Conservation (phyloP, 2,797 vertebrate genomes). For the Meda fulgida region DNA sequence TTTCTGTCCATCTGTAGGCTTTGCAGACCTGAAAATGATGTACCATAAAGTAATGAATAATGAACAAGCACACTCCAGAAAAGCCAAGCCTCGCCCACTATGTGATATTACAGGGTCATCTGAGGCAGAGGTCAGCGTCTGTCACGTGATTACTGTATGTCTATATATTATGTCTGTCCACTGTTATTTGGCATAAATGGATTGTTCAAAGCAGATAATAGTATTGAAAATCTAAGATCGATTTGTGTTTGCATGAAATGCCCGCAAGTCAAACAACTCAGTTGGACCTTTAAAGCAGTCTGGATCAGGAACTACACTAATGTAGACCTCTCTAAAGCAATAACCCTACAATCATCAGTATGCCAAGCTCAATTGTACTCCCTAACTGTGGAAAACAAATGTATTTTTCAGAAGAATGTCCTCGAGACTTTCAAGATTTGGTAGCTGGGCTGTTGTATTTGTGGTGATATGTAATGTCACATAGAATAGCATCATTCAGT, state of each 20-base stretch:
- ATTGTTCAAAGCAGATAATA: conserved; percentile 21
- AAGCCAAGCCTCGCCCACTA: conserved; percentile 67
- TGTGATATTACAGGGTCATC: conserved; percentile 47
- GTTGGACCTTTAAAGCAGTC: conserved; percentile 17
- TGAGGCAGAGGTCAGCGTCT: conserved; percentile 42
- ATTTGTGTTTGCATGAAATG: conserved; percentile 54
- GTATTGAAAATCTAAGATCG: conserved; percentile 12
- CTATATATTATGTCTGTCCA: conserved; percentile 47
- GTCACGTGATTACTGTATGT: conserved; percentile 48
- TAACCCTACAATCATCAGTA: conserved; percentile 51
- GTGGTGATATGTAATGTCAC: conserved; percentile 36
- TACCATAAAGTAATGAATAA: conserved; percentile 22
- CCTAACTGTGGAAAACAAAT: conserved; percentile 13
- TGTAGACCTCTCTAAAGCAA: conserved; percentile 52
- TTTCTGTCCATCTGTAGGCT: neutral
- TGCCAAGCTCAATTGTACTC: conserved; percentile 41
- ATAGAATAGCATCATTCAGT: conserved; percentile 43
- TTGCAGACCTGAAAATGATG: neutral
- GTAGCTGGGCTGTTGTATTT: conserved; percentile 37
- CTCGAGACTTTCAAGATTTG: conserved; percentile 12
- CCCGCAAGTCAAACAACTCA: conserved; percentile 32
- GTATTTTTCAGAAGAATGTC: conserved; percentile 25
- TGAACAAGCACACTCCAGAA: conserved; percentile 62
- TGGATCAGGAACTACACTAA: conserved; percentile 31
- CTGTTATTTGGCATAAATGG: conserved; percentile 36